phyloP scores from a whole-genome alignment of 2,888 invertebrate genomes.

The Macaria notata region DNA sequence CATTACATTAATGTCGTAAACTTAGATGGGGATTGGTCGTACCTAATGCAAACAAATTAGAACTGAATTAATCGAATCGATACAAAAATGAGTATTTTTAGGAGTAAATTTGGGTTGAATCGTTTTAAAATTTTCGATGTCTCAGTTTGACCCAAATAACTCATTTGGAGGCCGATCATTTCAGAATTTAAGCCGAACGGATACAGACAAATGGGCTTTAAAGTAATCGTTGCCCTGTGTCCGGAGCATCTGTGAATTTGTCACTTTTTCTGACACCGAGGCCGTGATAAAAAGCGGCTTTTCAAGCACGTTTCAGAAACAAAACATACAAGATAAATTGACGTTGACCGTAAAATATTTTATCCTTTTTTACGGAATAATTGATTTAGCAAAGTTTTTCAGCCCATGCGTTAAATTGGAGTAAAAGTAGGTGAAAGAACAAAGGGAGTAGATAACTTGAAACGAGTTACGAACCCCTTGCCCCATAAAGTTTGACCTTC shows the following conservation, averaged over 20 bases:
- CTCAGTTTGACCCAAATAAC: slow-evolving; percentile 36
- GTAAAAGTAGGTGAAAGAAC: slow-evolving; percentile 12
- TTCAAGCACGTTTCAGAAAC: slow-evolving; percentile 29
- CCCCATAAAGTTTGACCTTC: slow-evolving; percentile 23
- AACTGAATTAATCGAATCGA: too few species aligned
- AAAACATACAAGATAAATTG: slow-evolving; percentile 29
- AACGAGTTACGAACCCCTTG: slow-evolving; percentile 15
- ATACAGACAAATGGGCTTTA: slow-evolving; percentile 39
- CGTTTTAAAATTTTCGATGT: slow-evolving; percentile 42
- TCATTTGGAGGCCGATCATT: slow-evolving; percentile 16
- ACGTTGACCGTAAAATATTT: slow-evolving; percentile 14
- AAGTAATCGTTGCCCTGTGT: slow-evolving; percentile 37
- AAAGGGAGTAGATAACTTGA: slow-evolving; percentile 17
- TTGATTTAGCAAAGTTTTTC: slow-evolving; percentile 7
- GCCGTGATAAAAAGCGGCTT: slow-evolving; percentile 21
- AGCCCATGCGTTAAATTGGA: slow-evolving; percentile 6
- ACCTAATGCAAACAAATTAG: too few species aligned
- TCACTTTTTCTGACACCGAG: slow-evolving; percentile 36
- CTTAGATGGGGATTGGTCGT: too few species aligned
- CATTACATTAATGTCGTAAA: too few species aligned
- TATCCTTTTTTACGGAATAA: slow-evolving; percentile 10
- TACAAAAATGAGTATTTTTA: slow-evolving; percentile 46
- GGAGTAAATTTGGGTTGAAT: slow-evolving; percentile 47
- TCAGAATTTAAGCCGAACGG: slow-evolving; percentile 34
- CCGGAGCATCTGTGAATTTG: slow-evolving; percentile 41